Base-by-base conservation (phyloP, 2,113 vertebrate genomes). In the Tapirus terrestris region DNA sequence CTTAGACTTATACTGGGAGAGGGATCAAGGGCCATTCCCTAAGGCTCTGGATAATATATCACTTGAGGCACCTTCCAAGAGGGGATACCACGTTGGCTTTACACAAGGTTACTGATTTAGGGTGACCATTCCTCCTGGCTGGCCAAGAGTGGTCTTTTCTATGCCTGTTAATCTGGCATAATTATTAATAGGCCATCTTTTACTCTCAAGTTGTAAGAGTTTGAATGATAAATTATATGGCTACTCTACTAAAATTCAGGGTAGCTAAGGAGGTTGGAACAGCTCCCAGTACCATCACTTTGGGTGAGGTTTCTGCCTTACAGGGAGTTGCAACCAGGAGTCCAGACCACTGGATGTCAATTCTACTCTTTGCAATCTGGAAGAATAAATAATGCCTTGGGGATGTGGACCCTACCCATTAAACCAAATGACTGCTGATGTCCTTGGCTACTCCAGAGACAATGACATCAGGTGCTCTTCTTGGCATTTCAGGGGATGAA, bases 401-500 rank as follows among this genome's bases (percentile, higher is more conserved):
- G 81, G 86, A 21, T 53, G 51, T 31, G 17, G 16, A 31, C 29
- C 13, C 4, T 31, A 14, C 23, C 53, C 90, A 23, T 39, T 53
- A 36, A 61, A 31, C 17, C 2, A 17, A 76, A 51, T 29, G 48
- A 82, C 67, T n/a, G 17, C 23, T 33, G 11, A 60, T 85, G 61
- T 81, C 70, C 65, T 92, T 13, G 16, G 67, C 86, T 70, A n/a
- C 56, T 81, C 45, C 43, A 36, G 86, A 92, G 61, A 79, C 29
- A 70, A 53, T 90, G 90, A 89, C 0, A 0, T 67, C 51, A 92
- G 53, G 1, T 51, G 12, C n/a, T 76, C 17, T 58, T 95, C 80
- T 88, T 96, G 90, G 79, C 79, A 20, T 79, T 36, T 33, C 48
- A 70, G 65, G 51, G 23, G 56, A 86, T 83, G 95, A 88, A 85